These are phyloP conservation scores for Microplitis deprimator DNA, from an alignment of 2,888 invertebrate genomes.

Conservation along the genomic window DNA sequence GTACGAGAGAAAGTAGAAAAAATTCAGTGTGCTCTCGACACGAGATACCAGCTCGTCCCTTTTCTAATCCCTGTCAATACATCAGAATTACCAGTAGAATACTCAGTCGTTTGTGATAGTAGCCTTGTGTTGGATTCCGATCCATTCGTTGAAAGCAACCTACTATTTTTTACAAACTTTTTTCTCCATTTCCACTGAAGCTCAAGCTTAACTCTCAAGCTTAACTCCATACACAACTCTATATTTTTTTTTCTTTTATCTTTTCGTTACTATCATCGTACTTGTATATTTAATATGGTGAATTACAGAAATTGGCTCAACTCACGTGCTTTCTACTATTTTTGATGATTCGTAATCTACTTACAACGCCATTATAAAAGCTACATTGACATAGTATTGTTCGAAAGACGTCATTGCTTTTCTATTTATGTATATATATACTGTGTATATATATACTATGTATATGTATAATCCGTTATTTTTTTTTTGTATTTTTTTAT, in stretches of 20 bases:
- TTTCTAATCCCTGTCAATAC: conserved; percentile 50
- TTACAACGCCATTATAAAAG: conserved; percentile 40
- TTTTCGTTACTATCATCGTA: neutral
- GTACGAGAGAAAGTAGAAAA: neutral
- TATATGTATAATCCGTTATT: neutral
- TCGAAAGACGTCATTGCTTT: conserved; percentile 40
- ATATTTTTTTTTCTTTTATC: neutral
- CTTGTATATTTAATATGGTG: neutral
- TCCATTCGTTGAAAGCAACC: conserved; percentile 29
- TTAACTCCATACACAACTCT: neutral
- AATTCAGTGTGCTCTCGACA: conserved; percentile 11
- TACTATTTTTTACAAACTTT: conserved; percentile 8
- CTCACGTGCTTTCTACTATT: neutral
- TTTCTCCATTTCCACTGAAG: neutral
- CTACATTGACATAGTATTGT: conserved; percentile 19
- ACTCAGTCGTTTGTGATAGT: conserved; percentile 38
- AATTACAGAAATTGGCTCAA: conserved; percentile 2
- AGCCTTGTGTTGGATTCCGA: conserved; percentile 33
- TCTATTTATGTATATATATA: neutral
- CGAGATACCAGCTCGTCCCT: conserved; percentile 25
- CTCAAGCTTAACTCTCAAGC: neutral
- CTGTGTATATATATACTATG: too few species aligned
- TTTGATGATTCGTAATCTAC: conserved; percentile 43
- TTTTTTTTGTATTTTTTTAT: conserved; percentile 6
- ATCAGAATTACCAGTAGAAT: conserved; percentile 47